These are phyloP conservation scores for Choristoneura fumiferana DNA, from an alignment of 1,140 invertebrate genomes.

Conservation along the genomic window DNA sequence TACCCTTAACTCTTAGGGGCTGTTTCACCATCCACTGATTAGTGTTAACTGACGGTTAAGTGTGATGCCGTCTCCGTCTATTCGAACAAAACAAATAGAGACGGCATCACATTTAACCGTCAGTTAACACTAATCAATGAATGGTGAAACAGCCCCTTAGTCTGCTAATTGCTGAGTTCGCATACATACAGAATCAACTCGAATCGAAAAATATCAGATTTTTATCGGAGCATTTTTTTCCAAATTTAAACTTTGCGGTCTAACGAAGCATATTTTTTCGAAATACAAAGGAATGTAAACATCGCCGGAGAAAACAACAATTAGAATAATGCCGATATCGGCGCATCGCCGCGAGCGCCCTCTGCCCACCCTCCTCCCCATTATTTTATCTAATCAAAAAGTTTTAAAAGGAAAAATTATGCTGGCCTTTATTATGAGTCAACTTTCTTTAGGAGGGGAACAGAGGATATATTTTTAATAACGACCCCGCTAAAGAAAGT, in stretches of 20 bases:
- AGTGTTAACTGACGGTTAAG: no score
- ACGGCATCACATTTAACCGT: no score
- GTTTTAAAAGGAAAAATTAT: slow-evolving; percentile 80
- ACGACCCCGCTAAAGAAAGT: slow-evolving; percentile 64
- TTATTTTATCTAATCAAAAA: slow-evolving; percentile 80
- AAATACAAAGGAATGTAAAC: slow-evolving; percentile 50
- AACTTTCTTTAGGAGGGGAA: slow-evolving; percentile 73
- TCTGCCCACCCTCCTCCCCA: slow-evolving; percentile 57
- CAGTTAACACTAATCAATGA: no score
- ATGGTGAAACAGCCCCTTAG: no score
- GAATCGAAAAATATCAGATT: not conserved
- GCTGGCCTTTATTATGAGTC: slow-evolving; percentile 78
- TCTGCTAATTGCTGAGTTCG: no score
- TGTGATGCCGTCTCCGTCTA: no score
- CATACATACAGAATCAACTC: not conserved
- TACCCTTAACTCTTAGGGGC: no score
- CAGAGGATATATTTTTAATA: slow-evolving; percentile 74
- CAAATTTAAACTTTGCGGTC: slow-evolving; percentile 3
- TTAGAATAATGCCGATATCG: slow-evolving; percentile 73
- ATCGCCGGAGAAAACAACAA: slow-evolving; percentile 65
- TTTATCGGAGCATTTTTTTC: not conserved
- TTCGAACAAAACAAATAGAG: no score
- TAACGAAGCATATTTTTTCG: slow-evolving; percentile 33
- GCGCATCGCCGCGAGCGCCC: slow-evolving; percentile 58
- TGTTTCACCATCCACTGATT: no score